These are phyloP conservation scores for Cephus pygmeus DNA, from an alignment of 2,888 invertebrate genomes.

Conservation along the genomic window DNA sequence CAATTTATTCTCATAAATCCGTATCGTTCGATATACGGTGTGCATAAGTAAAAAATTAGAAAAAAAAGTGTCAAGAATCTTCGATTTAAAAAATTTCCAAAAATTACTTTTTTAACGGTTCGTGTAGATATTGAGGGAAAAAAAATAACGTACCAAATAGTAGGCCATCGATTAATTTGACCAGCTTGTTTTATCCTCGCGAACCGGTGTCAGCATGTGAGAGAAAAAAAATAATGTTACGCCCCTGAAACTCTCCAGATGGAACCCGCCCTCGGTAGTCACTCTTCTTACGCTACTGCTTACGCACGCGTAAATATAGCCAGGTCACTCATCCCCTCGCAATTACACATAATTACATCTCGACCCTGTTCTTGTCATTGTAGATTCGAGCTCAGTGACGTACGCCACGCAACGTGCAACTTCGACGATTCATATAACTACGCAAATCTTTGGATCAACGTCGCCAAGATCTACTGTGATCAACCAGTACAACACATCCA, in stretches of 20 bases:
- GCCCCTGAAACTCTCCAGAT: background rate
- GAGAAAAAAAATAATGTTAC: background rate
- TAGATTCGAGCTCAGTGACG: slow-evolving; percentile 59
- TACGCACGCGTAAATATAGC: slow-evolving; percentile 39
- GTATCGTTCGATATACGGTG: background rate
- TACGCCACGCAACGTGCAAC: slow-evolving; percentile 57
- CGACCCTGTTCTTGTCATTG: slow-evolving; percentile 22
- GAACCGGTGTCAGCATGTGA: background rate
- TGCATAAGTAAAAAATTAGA: background rate
- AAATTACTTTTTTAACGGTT: background rate
- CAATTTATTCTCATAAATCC: background rate
- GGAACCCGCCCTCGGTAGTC: background rate
- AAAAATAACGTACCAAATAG: background rate
- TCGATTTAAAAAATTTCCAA: background rate
- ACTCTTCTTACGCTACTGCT: slow-evolving; percentile 27
- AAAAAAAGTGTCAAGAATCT: background rate
- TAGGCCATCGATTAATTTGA: background rate
- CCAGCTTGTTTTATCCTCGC: background rate
- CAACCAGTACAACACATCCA: slow-evolving; percentile 55
- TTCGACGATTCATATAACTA: slow-evolving; percentile 53
- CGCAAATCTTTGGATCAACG: slow-evolving; percentile 43
- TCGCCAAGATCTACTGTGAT: slow-evolving; percentile 49
- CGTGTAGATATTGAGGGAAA: background rate
- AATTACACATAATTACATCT: slow-evolving; percentile 42
- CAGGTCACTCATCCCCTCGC: slow-evolving; percentile 16